Conservation (phyloP, 2,113 vertebrate genomes). For the Sylvia atricapilla region DNA sequence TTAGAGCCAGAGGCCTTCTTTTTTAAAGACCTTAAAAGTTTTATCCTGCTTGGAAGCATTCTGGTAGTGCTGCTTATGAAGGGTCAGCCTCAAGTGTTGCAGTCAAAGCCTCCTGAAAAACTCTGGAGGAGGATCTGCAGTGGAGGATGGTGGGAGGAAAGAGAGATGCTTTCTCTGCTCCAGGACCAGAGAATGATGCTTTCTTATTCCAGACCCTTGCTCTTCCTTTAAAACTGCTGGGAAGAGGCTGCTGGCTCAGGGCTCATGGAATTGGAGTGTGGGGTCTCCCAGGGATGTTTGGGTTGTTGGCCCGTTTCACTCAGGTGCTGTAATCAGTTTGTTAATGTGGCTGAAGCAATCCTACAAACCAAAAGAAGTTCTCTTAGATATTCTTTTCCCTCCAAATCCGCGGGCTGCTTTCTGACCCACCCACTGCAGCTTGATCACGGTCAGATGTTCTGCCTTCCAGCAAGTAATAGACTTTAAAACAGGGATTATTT, state of each 20-base stretch:
- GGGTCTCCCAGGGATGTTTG: neutral
- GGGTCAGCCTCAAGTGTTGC: neutral
- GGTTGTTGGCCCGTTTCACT: neutral
- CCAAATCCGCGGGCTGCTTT: neutral
- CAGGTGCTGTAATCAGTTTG: neutral
- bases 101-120: neutral
- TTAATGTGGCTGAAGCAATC: neutral
- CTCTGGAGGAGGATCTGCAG: neutral
- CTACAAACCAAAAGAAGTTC: neutral
- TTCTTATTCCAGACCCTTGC: neutral
- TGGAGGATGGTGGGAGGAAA: neutral
- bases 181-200: neutral
- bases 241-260: neutral
- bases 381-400: neutral
- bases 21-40: neutral
- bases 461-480: neutral
- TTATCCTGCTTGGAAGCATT: neutral
- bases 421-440: neutral
- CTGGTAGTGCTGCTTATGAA: neutral
- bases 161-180: neutral
- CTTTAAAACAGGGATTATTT: neutral
- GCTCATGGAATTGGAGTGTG: rapidly evolving
- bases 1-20: neutral
- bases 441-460: neutral
- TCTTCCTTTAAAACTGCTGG: neutral